Evolutionary conservation across 2,797 vertebrate genomes (phyloP), one percentile per base, ranked within the genome.

Genomic region (Onychomys arenicola): DNA sequence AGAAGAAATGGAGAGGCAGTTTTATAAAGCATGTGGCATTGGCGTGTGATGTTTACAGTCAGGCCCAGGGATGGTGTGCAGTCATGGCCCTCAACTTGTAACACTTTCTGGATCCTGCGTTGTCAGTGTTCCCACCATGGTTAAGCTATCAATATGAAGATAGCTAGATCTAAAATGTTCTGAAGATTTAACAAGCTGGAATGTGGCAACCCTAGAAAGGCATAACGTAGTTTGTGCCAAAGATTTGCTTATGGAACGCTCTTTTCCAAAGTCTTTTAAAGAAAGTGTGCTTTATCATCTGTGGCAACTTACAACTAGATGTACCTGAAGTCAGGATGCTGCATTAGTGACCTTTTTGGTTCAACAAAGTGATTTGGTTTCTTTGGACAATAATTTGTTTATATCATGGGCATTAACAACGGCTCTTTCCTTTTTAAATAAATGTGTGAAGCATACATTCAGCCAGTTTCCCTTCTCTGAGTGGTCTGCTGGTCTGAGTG

Each of bases 311-410:
- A 67, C 12, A 77, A 69, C 23, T 32, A 75, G 52, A 93, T 13
- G 71, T 93, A 52, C 61, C 55, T 82, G 23, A 73, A 93, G n/a
- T 67, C 61, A 88, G 71, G 40, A n/a, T 91, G 71, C 67, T 16
- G 40, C 12, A n/a, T 43, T 71, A 81, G 73, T 93, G 85, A 90
- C 83, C 57, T 96, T 95, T 89, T 78, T 87, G 55, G 25, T 88
- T 94, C 40, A 94, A 83, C 3, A 76, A 65, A 71, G 25, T 80
- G 69, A 89, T 93, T 94, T 94, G 67, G 40, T 87, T 85, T 89
- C 29, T 95, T 91, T 75, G 69, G 14, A 0, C 83, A 84, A 86
- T n/a, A 88, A 57, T 3, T 46, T 63, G 52, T 82, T 94, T 93
- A 65, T 2, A 40, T 61, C 89, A 37, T 93, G 57, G n/a, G 3